Evolutionary conservation across 2,888 invertebrate species (phyloP).

Genomic region (Punctoribates punctum): DNA sequence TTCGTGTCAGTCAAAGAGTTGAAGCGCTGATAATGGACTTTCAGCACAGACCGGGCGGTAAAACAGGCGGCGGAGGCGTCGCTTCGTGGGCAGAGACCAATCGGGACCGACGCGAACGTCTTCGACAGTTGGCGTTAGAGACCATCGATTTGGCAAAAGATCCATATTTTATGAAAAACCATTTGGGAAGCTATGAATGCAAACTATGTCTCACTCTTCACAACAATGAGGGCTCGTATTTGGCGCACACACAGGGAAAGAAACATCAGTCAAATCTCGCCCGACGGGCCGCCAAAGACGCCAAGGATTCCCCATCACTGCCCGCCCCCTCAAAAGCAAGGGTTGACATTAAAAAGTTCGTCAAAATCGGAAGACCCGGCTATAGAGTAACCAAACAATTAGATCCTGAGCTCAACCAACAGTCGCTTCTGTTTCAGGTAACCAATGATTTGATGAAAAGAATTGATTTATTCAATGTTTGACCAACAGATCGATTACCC

Average conservation of each 20-base stretch:
- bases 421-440: constrained; percentile 87
- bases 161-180: constrained; percentile 99
- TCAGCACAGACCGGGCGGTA: constrained; percentile 96
- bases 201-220: constrained; percentile 96
- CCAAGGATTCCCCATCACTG: constrained; percentile 88
- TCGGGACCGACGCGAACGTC: constrained; percentile 88
- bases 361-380: constrained; percentile 98
- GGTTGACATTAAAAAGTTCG: constrained; percentile 97
- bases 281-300: constrained; percentile 94
- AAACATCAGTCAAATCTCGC: constrained; percentile 99
- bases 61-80: constrained; percentile 98
- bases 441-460: constrained; percentile 1
- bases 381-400: constrained; percentile 98
- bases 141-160: constrained; percentile 99
- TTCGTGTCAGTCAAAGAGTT: background rate
- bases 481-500: constrained; percentile 73
- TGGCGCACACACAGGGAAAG: constrained; percentile 99
- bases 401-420: constrained; percentile 90
- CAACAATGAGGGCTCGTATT: constrained; percentile 97
- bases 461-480: background rate
- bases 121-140: constrained; percentile 92
- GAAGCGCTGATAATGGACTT: constrained; percentile 74
- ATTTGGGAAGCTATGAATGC: constrained; percentile 96
- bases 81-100: constrained; percentile 99
- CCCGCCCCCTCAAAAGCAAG: constrained; percentile 91